Base-by-base conservation (phyloP, 1,140 invertebrate genomes). In the Drosophila lowei region DNA sequence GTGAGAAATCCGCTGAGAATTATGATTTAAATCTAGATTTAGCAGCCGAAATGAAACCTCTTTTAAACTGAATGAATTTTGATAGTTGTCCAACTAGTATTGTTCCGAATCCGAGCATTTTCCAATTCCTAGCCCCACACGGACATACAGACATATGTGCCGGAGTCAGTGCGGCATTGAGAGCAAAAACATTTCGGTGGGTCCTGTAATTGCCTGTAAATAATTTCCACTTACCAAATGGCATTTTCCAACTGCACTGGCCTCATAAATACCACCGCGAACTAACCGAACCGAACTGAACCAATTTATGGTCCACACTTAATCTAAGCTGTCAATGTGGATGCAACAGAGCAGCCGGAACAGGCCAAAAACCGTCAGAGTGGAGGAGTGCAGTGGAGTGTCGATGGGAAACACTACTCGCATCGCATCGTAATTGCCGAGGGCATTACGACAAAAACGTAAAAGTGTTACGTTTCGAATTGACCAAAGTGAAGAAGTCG, bases 271-370 rank as follows among this genome's bases (percentile, higher is more conserved):
- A 85, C 50, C 52, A 60, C 48, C 34, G 47, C 46, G 43, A 68
- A 54, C 55, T 57, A 52, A 54, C 15, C 46, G 13, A 48, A 21
- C 44, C 25, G 15, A 63, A 56, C 48, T 34, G 43, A 54, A 16
- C 41, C 18, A 81, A 83, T 79, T 88, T 88, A 88, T 76, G 56
- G 78, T 70, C 71, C 61, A 67, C 83, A 88, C 83, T 88, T 88
- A 88, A 88, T 88, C 83, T 89, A 77, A 88, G 83, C 83, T 88
- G 83, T 88, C 83, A 88, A 88, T 88, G 78, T 53, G 62, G 48
- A 59, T 54, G 67, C 65, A 76, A 65, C 61, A 66, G 23, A 67
- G 34, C 44, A 46, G 8, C 16, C 28, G 49, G 15, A 63, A 44
- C 30, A 30, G 30, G 30, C 30, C 46, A 50, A 48, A 41, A 58